A percentile compares a stretch with the other conserved stretches of the same genome.
phyloP scores from a whole-genome alignment of 2,888 invertebrate genomes.

The Aspidapion aeneum region DNA sequence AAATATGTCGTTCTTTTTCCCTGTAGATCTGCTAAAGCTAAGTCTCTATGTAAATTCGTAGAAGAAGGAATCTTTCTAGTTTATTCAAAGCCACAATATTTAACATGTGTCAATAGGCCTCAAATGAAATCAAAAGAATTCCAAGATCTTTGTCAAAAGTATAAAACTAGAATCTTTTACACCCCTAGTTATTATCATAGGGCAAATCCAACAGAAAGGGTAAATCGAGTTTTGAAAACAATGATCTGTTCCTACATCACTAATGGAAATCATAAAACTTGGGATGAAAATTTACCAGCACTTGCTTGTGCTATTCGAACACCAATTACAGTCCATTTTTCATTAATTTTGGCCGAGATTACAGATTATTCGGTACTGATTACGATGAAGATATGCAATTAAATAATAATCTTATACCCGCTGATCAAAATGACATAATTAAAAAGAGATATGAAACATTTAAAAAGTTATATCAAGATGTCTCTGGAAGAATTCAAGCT shows the following conservation, averaged over 20 bases:
- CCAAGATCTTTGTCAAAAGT: conserved; percentile 1
- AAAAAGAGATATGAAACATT: neutral
- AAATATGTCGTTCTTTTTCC: conserved; percentile 12
- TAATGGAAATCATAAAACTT: conserved; percentile 18
- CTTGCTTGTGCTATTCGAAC: conserved; percentile 8
- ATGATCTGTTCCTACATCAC: conserved; percentile 17
- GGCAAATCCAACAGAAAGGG: conserved; percentile 17
- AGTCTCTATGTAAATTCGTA: conserved; percentile 2
- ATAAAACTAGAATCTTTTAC: conserved; percentile 7
- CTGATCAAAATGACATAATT: neutral
- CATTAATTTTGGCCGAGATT: conserved; percentile 12
- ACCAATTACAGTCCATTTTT: conserved; percentile 4
- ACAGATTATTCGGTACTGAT: conserved; percentile 3
- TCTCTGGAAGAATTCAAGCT: neutral
- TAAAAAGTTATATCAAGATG: neutral
- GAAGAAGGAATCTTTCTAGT: conserved; percentile 10
- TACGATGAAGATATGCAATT: neutral
- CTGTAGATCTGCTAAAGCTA: conserved; percentile 10
- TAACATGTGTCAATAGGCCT: conserved; percentile 13
- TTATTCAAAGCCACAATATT: conserved; percentile 7
- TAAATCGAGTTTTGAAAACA: conserved; percentile 22
- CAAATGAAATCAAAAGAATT: conserved; percentile 16
- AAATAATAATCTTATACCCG: neutral
- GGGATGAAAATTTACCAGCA: conserved; percentile 15
- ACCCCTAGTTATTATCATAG: conserved; percentile 5